These are phyloP conservation scores for Cabera pusaria DNA, from an alignment of 2,888 invertebrate genomes.

Conservation along the genomic window DNA sequence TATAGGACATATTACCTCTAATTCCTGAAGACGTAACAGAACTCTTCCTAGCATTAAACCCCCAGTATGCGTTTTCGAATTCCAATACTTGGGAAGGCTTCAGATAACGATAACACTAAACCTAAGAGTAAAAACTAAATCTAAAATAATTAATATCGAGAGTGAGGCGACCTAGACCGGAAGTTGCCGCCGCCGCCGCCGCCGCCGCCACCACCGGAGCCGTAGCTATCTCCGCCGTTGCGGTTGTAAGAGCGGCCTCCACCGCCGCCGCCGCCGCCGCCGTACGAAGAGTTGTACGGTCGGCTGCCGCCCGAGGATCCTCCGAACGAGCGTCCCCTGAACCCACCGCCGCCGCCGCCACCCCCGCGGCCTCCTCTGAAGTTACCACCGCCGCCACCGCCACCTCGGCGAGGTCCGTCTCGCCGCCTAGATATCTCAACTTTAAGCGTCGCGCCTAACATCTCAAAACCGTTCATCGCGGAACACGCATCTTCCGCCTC, in stretches of 20 bases:
- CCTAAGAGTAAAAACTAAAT: constrained; percentile 70
- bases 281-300: constrained; percentile 83
- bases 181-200: constrained; percentile 75
- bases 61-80: constrained; percentile 78
- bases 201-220: constrained; percentile 69
- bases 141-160: constrained; percentile 74
- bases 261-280: constrained; percentile 69
- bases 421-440: constrained; percentile 94
- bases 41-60: constrained; percentile 76
- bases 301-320: constrained; percentile 80
- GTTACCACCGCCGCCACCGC: constrained; percentile 70
- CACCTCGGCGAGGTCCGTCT: constrained; percentile 87
- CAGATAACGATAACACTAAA: constrained; percentile 82
- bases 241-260: constrained; percentile 66
- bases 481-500: constrained; percentile 96
- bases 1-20: constrained; percentile 60
- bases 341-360: constrained; percentile 73
- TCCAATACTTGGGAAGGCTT: constrained; percentile 81
- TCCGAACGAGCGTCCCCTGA: constrained; percentile 55
- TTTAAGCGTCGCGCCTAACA: constrained; percentile 93
- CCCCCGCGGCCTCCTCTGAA: constrained; percentile 76
- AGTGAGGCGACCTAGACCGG: constrained; percentile 79
- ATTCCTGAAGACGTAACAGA: constrained; percentile 65
- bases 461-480: constrained; percentile 93
- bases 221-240: constrained; percentile 72